Evolutionary conservation across 2,888 invertebrate genomes (phyloP).

Genomic region (Nemurella pictetii): DNA sequence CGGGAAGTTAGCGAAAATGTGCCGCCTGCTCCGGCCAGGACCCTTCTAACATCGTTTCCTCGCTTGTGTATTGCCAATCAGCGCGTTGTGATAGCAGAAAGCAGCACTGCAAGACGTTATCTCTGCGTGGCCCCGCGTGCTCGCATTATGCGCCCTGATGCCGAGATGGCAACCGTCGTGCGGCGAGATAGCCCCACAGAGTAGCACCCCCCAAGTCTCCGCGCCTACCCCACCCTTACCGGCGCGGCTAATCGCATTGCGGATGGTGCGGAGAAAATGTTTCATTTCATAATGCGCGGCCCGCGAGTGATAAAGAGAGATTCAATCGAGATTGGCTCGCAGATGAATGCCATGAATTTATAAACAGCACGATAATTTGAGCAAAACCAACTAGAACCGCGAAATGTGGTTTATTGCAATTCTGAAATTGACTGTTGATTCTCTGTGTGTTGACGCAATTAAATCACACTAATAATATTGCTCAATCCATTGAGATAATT

Average conservation of each 20-base stretch:
- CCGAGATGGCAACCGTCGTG: too few species aligned
- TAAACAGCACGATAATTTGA: neutral
- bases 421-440: slow-evolving; percentile 2
- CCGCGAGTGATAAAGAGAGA: neutral
- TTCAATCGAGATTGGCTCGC: slow-evolving; percentile 6
- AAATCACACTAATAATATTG: neutral
- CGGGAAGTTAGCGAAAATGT: too few species aligned
- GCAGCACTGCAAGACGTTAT: too few species aligned
- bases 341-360: slow-evolving; percentile 16
- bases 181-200: too few species aligned
- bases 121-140: too few species aligned
- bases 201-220: too few species aligned
- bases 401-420: neutral
- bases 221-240: too few species aligned
- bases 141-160: too few species aligned
- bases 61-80: too few species aligned
- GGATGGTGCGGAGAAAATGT: neutral
- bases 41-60: too few species aligned
- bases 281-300: neutral
- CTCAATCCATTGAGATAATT: neutral
- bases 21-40: too few species aligned
- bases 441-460: neutral
- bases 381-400: neutral
- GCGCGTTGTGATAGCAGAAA: too few species aligned
- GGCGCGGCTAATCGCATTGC: neutral